Base-by-base conservation (phyloP, 1,140 invertebrate species). In the Berghia stephanieae region DNA sequence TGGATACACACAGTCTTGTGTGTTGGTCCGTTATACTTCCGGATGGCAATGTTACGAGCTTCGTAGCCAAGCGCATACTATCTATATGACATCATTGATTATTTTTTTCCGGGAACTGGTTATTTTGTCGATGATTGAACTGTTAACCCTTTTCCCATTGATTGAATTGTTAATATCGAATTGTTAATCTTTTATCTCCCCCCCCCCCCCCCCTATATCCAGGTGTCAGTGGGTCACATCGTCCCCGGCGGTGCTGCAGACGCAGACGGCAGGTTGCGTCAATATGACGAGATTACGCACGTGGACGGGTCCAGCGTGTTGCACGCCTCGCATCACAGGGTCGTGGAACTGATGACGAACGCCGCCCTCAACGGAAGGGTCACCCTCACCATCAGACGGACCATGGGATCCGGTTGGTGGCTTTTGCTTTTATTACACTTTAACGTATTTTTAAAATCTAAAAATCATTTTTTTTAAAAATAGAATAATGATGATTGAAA, bases 201-300 rank as follows among this genome's bases (percentile, higher is more conserved):
- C 27, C 16, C 18, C n/a, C n/a, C n/a, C 18, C 74, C 52, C 42
- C 21, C 66, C 38, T 60, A 10, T 40, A 75, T 73, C 0, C 88
- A 94, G 92, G 93, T 98, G 74, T 95, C 96, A 3, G 96, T 99
- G 67, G 97, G 97, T 31, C 95, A 96, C 87, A 96, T 99, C 83
- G 97, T 99, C 40, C 94, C 95, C 0, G 95, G 95, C 82, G 95
- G 96, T 27, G 94, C 96, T 42, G 96, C 96, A 13, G 95, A 96
- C 89, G 88, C 95, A 63, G 96, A 98, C 89, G 95, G 95, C 2
- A 91, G 95, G 34, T 90, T 99, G 24, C 92, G 93, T 70, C 94
- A 95, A 0, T 95, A 96, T 27, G 97, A 98, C 90, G 93, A 98
- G 86, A 95, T 98, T 57, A 92, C 97, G 57, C 94, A 94, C 55